phyloP scores from a whole-genome alignment of 2,888 invertebrate species.

The Lochmaea crataegi region DNA sequence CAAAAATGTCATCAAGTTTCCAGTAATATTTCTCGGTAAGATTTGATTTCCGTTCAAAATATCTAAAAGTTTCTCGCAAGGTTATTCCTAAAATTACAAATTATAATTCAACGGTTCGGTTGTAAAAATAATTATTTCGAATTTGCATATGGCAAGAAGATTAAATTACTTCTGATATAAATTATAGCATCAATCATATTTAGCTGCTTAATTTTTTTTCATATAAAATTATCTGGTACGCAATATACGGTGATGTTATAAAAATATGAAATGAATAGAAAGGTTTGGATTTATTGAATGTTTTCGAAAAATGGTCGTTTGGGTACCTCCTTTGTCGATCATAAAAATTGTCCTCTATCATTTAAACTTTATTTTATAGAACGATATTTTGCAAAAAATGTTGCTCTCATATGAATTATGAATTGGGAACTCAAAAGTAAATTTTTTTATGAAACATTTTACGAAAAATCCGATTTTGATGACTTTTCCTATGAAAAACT shows the following conservation, averaged over 20 bases:
- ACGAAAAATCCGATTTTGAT: too few relatives aligned
- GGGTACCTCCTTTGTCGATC: too few relatives aligned
- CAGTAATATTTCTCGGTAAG: background rate
- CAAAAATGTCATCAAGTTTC: too few relatives aligned
- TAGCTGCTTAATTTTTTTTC: background rate
- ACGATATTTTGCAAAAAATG: too few relatives aligned
- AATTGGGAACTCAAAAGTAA: too few relatives aligned
- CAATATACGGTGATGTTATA: background rate
- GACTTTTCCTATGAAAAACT: too few relatives aligned
- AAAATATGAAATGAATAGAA: background rate
- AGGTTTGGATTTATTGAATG: too few relatives aligned
- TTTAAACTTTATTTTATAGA: too few relatives aligned
- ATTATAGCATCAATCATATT: constrained; percentile 39
- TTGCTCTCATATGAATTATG: too few relatives aligned
- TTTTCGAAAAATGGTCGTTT: too few relatives aligned
- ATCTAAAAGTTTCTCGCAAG: background rate
- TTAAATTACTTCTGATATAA: constrained; percentile 39
- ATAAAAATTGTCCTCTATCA: too few relatives aligned
- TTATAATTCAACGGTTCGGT: constrained; percentile 4
- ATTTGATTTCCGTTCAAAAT: background rate
- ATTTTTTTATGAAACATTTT: too few relatives aligned
- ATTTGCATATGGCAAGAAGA: constrained; percentile 45
- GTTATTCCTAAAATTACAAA: constrained; percentile 14
- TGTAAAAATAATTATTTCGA: constrained; percentile 42
- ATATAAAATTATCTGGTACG: constrained; percentile 1